Percentiles rank a stretch among this genome's conserved stretches.
phyloP scores from a whole-genome alignment of 2,888 invertebrate genomes.

The Alloscopus bannaensis region DNA sequence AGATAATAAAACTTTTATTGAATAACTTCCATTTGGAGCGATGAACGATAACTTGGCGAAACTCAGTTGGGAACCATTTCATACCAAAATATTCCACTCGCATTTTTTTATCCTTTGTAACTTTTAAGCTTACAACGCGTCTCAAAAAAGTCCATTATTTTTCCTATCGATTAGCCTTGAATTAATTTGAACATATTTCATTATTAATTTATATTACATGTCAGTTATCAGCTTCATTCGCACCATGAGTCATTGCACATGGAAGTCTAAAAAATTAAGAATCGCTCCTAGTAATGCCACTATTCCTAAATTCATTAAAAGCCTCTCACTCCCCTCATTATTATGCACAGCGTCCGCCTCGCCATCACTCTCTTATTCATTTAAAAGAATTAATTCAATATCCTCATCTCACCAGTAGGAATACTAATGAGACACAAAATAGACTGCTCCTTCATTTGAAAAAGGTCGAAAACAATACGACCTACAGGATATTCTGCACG shows the following conservation, averaged over 20 bases:
- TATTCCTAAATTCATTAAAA: background rate
- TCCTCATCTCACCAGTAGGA: background rate
- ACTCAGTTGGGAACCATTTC: too few species aligned
- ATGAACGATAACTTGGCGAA: too few species aligned
- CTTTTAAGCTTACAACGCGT: too few species aligned
- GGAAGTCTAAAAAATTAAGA: too few species aligned
- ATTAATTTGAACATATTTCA: background rate
- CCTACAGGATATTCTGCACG: background rate
- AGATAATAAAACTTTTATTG: too few species aligned
- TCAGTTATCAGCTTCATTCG: background rate
- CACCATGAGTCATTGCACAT: background rate
- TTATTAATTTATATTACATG: background rate
- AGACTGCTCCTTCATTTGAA: background rate
- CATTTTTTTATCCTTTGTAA: too few species aligned
- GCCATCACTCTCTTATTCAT: too few species aligned
- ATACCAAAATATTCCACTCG: too few species aligned
- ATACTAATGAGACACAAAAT: background rate
- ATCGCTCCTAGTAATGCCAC: too few species aligned
- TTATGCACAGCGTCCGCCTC: constrained; percentile 2
- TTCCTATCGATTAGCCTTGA: background rate
- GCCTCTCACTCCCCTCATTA: background rate
- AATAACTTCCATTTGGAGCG: too few species aligned
- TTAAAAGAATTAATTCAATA: constrained; percentile 4
- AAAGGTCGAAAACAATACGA: background rate
- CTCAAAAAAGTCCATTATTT: too few species aligned